Base-by-base conservation (phyloP, 2,113 vertebrate species). In the Zingel zingel region DNA sequence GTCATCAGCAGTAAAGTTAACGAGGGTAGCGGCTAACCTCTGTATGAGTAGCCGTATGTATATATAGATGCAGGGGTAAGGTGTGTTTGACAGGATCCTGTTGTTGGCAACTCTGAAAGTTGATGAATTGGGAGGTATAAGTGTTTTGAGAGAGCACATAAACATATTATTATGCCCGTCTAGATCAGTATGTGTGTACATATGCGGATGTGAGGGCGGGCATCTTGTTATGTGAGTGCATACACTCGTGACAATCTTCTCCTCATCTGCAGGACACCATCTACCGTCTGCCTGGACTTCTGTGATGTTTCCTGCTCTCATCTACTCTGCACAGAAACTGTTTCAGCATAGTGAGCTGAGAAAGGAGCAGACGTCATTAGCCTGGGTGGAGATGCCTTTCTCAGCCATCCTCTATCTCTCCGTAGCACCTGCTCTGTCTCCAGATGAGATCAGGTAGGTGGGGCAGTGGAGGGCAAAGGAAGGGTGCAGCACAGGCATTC, bases 391-490 rank as follows among this genome's bases (percentile, higher is more conserved):
- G 91, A 93, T 90, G 90, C 92, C 89, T 89, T 84, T 82, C 88
- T 90, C 90, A 87, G 71, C 82, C 89, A 74, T 62, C 76, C 90
- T 87, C 90, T 95, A 95, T 96, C 94, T 94, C 91, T 58, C 77
- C 87, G 61, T 75, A 93, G 91, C 94, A 95, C 92, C 92, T 94
- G 94, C 92, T 94, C 75, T 39, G 74, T 92, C 90, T 89, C 88
- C 88, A 94, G 94, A 94, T 95, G 94, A 95, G 94, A 95, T 95
- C 92, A 90, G 91, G 84, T 90, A 88, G 90, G 88, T 90, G 86
- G 92, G 92, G 90, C 91, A 92, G 92, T 78, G 89, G 91, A 93
- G 94, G 94, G 91, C 92, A 87, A 83, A 87, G 80, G 86, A 92
- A 91, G 86, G 86, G 89, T 90, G 89, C 77, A 80, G 79, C 85